Conservation (phyloP, 1,140 invertebrate species). For the Diorhabda elongata region DNA sequence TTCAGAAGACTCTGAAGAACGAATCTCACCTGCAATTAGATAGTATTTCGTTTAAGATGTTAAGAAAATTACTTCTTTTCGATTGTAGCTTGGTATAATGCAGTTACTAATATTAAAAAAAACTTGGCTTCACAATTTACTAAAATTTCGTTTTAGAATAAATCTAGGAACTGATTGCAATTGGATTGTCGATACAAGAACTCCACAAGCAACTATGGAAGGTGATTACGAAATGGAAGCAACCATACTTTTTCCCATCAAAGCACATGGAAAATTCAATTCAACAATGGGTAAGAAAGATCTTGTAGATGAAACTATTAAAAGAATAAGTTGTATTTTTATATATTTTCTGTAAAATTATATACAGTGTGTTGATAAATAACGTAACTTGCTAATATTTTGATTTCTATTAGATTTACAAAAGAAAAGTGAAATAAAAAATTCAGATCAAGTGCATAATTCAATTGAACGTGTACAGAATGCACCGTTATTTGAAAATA, state of each 20-base stretch:
- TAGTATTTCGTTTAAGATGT: no score
- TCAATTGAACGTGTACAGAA: no score
- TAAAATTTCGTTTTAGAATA: slow-evolving; percentile 10
- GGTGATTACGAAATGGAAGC: slow-evolving; percentile 26
- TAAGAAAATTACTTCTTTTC: neutral
- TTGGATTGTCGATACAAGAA: slow-evolving; percentile 22
- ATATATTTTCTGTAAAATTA: no score
- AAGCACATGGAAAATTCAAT: slow-evolving; percentile 28
- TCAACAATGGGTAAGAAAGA: slow-evolving; percentile 22
- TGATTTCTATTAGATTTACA: no score
- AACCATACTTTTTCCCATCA: slow-evolving; percentile 28
- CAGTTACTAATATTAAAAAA: neutral
- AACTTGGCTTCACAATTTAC: neutral
- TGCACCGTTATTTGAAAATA: no score
- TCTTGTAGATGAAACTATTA: neutral
- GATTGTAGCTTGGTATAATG: neutral
- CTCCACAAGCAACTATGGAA: slow-evolving; percentile 19
- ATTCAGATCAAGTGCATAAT: no score
- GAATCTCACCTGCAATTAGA: no score
- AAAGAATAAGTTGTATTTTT: neutral
- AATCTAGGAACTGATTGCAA: slow-evolving; percentile 17
- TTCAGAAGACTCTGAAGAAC: no score
- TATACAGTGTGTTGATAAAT: no score
- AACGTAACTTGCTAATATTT: no score
- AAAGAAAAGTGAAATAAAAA: no score